Conservation (phyloP, 64 coral and sea anemone genomes). For the Platygyra sinensis region DNA sequence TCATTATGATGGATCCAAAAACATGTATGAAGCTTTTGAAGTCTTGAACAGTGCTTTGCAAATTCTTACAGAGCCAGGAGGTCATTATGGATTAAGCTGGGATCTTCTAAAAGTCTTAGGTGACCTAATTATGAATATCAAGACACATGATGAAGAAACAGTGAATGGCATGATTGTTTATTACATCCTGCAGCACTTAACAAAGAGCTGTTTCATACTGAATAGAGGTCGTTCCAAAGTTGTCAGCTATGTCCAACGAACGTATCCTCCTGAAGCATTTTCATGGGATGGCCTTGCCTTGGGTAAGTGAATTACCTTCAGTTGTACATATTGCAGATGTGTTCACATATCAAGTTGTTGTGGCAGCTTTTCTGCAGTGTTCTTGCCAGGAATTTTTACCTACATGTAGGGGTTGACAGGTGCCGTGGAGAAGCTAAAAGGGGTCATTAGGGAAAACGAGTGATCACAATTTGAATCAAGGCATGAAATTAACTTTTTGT, state of each 20-base stretch:
- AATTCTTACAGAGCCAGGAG: slow-evolving; percentile 1
- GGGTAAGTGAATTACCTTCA: slow-evolving; percentile 4
- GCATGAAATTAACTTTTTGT: too few species aligned
- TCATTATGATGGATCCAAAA: not conserved
- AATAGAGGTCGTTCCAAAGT: not conserved
- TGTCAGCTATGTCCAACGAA: not conserved
- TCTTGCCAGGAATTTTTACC: too few species aligned
- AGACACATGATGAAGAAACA: not conserved
- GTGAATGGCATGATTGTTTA: not conserved
- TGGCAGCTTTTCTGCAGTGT: too few species aligned
- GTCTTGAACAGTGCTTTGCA: not conserved
- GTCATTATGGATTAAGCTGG: not conserved
- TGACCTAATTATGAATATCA: not conserved
- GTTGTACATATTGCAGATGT: too few species aligned
- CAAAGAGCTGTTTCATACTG: not conserved
- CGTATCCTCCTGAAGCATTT: not conserved
- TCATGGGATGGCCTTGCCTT: not conserved
- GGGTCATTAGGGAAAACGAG: too few species aligned
- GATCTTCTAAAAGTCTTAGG: too few species aligned
- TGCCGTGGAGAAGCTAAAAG: too few species aligned
- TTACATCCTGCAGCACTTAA: not conserved
- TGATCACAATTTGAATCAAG: too few species aligned
- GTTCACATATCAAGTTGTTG: too few species aligned
- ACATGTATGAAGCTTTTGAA: not conserved
- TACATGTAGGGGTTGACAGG: too few species aligned